Evolutionary conservation across 2,113 vertebrate genomes (phyloP).

Genomic region (Alouatta palliata): DNA sequence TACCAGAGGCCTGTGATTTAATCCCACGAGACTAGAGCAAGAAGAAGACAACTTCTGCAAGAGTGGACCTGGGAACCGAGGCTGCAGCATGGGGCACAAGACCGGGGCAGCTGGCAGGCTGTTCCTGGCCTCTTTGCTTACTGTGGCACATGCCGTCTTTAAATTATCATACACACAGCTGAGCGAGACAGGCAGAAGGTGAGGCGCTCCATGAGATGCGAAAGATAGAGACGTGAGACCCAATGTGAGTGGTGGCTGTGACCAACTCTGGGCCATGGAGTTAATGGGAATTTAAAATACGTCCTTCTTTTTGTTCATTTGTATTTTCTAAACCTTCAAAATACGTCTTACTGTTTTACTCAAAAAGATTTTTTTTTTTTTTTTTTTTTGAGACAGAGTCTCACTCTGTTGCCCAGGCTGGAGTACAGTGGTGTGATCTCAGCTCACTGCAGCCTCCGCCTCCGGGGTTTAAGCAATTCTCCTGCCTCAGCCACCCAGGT

Average conservation of each 20-base stretch:
- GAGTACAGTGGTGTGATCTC: too few relatives aligned
- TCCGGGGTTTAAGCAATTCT: too few relatives aligned
- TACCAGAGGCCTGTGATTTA: not conserved
- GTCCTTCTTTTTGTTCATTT: not conserved
- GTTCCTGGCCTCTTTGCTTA: not conserved
- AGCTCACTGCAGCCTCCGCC: too few relatives aligned
- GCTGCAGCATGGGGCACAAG: not conserved
- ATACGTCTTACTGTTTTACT: not conserved
- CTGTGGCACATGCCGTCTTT: not conserved
- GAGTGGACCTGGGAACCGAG: not conserved
- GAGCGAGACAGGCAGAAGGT: not conserved
- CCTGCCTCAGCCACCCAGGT: too few relatives aligned
- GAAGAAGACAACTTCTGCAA: too few relatives aligned
- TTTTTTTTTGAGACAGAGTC: too few relatives aligned
- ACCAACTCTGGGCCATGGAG: not conserved
- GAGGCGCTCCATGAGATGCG: not conserved
- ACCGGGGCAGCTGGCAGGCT: not conserved
- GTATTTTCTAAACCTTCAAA: not conserved
- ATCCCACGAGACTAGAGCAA: not conserved
- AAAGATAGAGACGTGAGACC: not conserved
- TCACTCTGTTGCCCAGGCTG: too few relatives aligned
- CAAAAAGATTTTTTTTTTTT: not conserved
- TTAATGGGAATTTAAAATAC: not conserved
- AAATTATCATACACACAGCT: not conserved
- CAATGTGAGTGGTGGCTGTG: rapidly evolving